Evolutionary conservation across 2,888 invertebrate genomes (phyloP), one percentile per base, ranked within the genome.

Genomic region (Lordiphosa andalusiaca): DNA sequence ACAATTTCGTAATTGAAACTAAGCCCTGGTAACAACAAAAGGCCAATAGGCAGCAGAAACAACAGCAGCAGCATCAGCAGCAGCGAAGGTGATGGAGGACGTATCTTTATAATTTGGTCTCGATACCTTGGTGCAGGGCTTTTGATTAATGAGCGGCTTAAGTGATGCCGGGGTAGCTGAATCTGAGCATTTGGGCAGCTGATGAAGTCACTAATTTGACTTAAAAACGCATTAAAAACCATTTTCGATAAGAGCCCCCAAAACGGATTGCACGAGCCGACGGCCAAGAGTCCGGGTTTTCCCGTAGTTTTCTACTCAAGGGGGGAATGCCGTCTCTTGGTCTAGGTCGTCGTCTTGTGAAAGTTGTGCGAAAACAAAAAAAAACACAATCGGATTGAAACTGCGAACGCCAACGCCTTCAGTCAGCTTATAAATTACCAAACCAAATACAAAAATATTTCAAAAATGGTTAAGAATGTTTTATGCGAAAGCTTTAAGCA

Each of bases 201-300:
- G 74, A 80, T 81, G 74, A 80, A 82, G 82, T 72, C 74, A 80
- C 81, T 81, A 82, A 81, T 81, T 81, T 82, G 80, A 75, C 73
- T 81, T 81, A 78, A 82, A 81, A 81, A 73, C 80, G 80, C 82
- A 80, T 81, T 80, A 81, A 78, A 80, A 78, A 63, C 73, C 74
- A 80, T 78, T 80, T 80, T 81, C 74, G 80, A 74, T 76, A 72
- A 77, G 75, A 78, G 66, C 52, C 12, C 42, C 40, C 50, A 59
- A 50, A 63, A 64, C 25, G 25, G 25, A 25, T 25, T 25, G 25
- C 25, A 25, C 25, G 25, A 25, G 25, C 25, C 25, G 25, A 41
- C 30, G 51, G 59, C 55, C 51, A 35, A 56, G 41, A 56, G 25
- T 50, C n/a, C 76, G 77, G 80, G 82, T 80, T 80, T 81, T 80